Evolutionary conservation across 1,140 invertebrate species (phyloP), one percentile per base, ranked within the genome.

Genomic region (Drosophila subobscura): DNA sequence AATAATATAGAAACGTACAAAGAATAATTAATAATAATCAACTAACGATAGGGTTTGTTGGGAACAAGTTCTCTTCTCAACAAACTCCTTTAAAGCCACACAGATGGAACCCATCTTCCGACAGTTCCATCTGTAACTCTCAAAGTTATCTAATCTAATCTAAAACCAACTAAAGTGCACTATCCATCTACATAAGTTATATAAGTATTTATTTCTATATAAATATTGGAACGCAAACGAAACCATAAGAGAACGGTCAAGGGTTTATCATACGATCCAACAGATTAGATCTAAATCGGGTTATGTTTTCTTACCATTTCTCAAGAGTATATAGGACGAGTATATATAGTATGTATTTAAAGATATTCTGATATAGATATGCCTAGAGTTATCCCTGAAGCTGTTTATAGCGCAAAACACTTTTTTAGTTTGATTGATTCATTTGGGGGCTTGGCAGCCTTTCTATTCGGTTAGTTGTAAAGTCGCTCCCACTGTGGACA

Each of bases 131-230:
- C 41, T n/a, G 7, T 16, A 20, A 10, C 22, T 27, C 20, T 74
- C 53, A 25, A 55, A 12, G 55, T 49, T 25, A 60, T 49, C 42
- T 60, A 74, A 67, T 49, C 66, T 70, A 70, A 4, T 33, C 20
- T 53, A 60, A 12, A 46, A 22, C 16, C 16, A 86, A 80, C 73
- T 77, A 77, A 79, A 72, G 65, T 80, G 77, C 81, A 85, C 67
- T 75, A 85, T 63, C 14, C 77, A 71, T 5, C 81, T 85, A 85
- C 81, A 33, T 66, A 61, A 59, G 16, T 74, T 56, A 53, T 56
- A 55, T 22, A 1, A 40, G 20, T 12, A 23, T 42, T 20, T 42
- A 49, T 40, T 79, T 65, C 57, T 72, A 33, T 57, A 72, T 65
- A 58, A 67, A 33, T 60, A 76, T 71, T 25, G 22, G 25, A 75